phyloP scores from a whole-genome alignment of 2,888 invertebrate species.

The Lypha dubia region DNA sequence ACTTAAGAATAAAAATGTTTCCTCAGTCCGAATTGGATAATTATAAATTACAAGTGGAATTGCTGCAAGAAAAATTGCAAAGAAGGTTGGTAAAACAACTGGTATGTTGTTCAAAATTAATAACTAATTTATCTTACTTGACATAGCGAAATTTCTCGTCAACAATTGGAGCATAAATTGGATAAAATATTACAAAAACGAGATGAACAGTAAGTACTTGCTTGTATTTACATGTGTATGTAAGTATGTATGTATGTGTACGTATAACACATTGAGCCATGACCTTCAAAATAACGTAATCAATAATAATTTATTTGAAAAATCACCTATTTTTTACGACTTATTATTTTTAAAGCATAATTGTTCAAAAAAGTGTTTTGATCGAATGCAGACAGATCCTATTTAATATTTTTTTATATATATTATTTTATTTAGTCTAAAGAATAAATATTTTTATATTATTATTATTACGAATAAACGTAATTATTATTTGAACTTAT shows the following conservation, averaged over 20 bases:
- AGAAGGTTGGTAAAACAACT: slow-evolving; percentile 77
- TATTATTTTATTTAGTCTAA: too few species aligned
- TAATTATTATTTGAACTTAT: too few species aligned
- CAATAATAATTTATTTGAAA: too few species aligned
- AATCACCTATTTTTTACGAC: too few species aligned
- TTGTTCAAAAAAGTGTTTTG: too few species aligned
- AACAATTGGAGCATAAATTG: slow-evolving; percentile 85
- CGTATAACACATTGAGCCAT: not conserved
- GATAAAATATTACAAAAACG: slow-evolving; percentile 84
- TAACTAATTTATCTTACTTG: not conserved
- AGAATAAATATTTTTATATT: too few species aligned
- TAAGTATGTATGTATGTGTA: not conserved
- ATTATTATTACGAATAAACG: too few species aligned
- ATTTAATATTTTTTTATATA: too few species aligned
- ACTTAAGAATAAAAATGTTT: slow-evolving; percentile 77
- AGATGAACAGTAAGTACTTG: slow-evolving; percentile 85
- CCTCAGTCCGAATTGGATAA: slow-evolving; percentile 83
- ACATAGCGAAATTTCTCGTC: slow-evolving; percentile 85
- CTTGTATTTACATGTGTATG: not conserved
- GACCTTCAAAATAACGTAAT: too few species aligned
- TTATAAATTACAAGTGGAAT: slow-evolving; percentile 83
- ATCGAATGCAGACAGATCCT: too few species aligned
- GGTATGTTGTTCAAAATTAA: not conserved
- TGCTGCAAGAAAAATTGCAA: slow-evolving; percentile 82
- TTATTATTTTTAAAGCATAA: too few species aligned